phyloP scores from a whole-genome alignment of 1,140 invertebrate genomes.

The Hyles euphorbiae region DNA sequence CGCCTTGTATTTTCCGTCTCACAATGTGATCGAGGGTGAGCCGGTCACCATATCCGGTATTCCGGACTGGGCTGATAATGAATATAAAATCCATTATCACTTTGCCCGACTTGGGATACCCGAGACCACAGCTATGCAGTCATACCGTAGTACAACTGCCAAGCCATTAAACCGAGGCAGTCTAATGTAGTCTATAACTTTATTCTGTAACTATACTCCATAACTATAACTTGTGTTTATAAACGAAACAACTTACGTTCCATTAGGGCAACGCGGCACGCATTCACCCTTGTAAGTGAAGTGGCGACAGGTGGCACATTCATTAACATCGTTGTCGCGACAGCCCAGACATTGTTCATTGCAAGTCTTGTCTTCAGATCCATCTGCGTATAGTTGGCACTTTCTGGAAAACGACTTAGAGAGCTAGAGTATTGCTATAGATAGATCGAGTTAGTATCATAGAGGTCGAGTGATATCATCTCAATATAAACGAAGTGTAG shows the following conservation, averaged over 20 bases:
- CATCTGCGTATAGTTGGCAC: conserved; percentile 54
- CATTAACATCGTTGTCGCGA: conserved; percentile 28
- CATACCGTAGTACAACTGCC: background rate
- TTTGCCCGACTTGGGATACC: too few relatives aligned
- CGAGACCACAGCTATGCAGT: background rate
- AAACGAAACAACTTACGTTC: conserved; percentile 68
- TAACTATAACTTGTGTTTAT: background rate
- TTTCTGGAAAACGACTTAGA: conserved; percentile 32
- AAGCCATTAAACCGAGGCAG: background rate
- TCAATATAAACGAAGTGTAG: too few relatives aligned
- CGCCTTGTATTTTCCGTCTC: too few relatives aligned
- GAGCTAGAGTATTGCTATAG: background rate
- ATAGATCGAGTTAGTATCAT: background rate
- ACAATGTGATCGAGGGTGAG: too few relatives aligned
- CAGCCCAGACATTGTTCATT: conserved; percentile 53
- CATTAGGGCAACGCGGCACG: conserved; percentile 78
- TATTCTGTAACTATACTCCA: background rate
- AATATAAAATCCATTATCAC: too few relatives aligned
- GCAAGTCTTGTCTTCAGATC: conserved; percentile 47
- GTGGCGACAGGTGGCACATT: conserved; percentile 45
- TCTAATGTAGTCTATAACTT: background rate
- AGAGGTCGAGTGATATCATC: too few relatives aligned
- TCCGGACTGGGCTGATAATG: too few relatives aligned
- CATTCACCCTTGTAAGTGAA: conserved; percentile 77
- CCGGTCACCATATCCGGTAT: too few relatives aligned